phyloP scores from a whole-genome alignment of 2,113 vertebrate genomes.

The Stictonetta naevosa region DNA sequence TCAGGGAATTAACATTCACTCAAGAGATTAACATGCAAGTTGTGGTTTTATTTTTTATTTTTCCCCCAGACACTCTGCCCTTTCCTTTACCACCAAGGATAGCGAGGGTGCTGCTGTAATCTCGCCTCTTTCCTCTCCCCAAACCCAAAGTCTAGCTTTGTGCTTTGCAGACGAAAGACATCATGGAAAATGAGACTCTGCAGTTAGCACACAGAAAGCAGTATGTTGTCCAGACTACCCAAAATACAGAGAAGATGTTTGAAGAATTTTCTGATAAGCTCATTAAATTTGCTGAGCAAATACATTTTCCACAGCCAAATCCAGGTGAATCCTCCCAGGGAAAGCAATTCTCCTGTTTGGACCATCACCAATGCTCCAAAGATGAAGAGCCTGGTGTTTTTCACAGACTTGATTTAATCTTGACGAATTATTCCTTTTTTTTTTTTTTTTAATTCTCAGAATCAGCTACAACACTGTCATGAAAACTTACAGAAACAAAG shows the following conservation, averaged over 20 bases:
- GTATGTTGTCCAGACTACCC: slow-evolving; percentile 34
- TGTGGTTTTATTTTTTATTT: neutral
- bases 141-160: neutral
- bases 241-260: neutral
- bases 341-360: slow-evolving; percentile 42
- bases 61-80: neutral
- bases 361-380: slow-evolving; percentile 9
- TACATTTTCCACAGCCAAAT: slow-evolving; percentile 30
- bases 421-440: neutral
- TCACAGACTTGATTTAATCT: slow-evolving; percentile 53
- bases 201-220: neutral
- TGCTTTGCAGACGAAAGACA: neutral
- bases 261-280: slow-evolving; percentile 27
- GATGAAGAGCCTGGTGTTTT: slow-evolving; percentile 47
- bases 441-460: neutral
- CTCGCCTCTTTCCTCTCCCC: neutral
- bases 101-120: neutral
- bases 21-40: rapidly evolving
- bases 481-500: slow-evolving; percentile 1
- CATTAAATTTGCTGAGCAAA: slow-evolving; percentile 52
- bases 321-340: slow-evolving; percentile 40
- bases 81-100: neutral
- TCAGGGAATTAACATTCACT: neutral
- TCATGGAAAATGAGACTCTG: neutral
- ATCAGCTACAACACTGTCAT: neutral